Evolutionary conservation across 2,888 invertebrate genomes (phyloP), one percentile per base, ranked within the genome.

Genomic region (Sinohyriopsis cumingii): DNA sequence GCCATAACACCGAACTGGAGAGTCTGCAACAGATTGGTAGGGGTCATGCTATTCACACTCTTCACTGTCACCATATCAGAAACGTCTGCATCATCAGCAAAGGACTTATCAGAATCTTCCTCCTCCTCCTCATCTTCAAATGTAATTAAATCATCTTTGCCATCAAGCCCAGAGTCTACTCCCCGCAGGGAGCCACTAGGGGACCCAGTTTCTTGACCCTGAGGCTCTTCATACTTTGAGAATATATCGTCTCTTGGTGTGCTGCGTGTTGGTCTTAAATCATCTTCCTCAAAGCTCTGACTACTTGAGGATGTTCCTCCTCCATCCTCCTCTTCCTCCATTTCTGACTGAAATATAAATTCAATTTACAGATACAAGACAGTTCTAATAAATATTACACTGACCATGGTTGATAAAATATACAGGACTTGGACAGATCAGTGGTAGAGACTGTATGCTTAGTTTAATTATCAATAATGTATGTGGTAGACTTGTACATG

Each of bases 1-100:
- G 73, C 71, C 5, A 78, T 80, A 22, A 81, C 80, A n/a, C 79
- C 84, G 65, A 83, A 82, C 5, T 74, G 77, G 57, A 78, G 70
- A 1, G 82, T 81, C 74, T 78, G 81, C 56, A 82, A 68, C 68
- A 84, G 70, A 45, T 77, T 74, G 7, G 72, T 59, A 5, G 84
- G 82, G 12, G 84, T 81, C 24, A 68, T 57, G 67, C 78, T 78
- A 56, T 78, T 65, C 33, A 73, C 79, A 68, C 75, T 76, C 55
- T 68, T 76, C 54, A 59, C 60, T 25, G 73, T 69, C 18, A 70
- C 72, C 54, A 12, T 15, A 45, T 45, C 45, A 45, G 45, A 45
- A 45, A 75, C 72, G 24, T 70, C 70, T 45, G 73, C 65, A 65
- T 75, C 76, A 55, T 76, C 74, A 45, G 80, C 79, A 15, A 80